Conservation (phyloP, 2,113 vertebrate species). For the Crotalus tigris region DNA sequence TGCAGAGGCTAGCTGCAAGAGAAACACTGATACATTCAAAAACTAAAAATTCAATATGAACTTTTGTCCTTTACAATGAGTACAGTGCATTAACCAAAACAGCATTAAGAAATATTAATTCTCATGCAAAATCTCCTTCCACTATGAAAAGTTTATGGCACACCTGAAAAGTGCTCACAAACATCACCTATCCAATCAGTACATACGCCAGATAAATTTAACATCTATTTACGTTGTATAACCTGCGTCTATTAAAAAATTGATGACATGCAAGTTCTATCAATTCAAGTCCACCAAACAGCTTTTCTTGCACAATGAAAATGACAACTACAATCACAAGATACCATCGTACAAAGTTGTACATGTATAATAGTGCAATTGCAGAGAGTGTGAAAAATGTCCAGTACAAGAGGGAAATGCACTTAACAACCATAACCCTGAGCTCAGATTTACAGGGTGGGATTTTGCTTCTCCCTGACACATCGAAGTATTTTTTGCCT, state of each 20-base stretch:
- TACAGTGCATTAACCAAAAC: slow-evolving; percentile 67
- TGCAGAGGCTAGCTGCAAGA: slow-evolving; percentile 50
- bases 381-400: slow-evolving; percentile 75
- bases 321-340: slow-evolving; percentile 72
- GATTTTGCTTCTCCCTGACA: slow-evolving; percentile 63
- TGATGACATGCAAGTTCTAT: slow-evolving; percentile 86
- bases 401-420: slow-evolving; percentile 87
- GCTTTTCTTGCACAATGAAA: slow-evolving; percentile 79
- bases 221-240: slow-evolving; percentile 62
- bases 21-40: slow-evolving; percentile 68
- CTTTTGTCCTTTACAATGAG: slow-evolving; percentile 54
- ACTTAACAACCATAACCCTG: slow-evolving; percentile 82
- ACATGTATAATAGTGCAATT: slow-evolving; percentile 77
- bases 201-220: slow-evolving; percentile 33
- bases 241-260: slow-evolving; percentile 68
- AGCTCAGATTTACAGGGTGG: slow-evolving; percentile 92
- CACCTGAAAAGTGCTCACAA: slow-evolving; percentile 36
- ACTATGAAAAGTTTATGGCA: slow-evolving; percentile 48
- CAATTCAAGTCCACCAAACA: slow-evolving; percentile 88
- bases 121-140: slow-evolving; percentile 71
- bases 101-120: slow-evolving; percentile 54
- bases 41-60: slow-evolving; percentile 42
- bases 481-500: slow-evolving; percentile 72
- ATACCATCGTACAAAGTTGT: slow-evolving; percentile 78
- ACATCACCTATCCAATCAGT: not conserved